Conservation (phyloP, 2,888 invertebrate genomes). For the Drosophila multiciliata region DNA sequence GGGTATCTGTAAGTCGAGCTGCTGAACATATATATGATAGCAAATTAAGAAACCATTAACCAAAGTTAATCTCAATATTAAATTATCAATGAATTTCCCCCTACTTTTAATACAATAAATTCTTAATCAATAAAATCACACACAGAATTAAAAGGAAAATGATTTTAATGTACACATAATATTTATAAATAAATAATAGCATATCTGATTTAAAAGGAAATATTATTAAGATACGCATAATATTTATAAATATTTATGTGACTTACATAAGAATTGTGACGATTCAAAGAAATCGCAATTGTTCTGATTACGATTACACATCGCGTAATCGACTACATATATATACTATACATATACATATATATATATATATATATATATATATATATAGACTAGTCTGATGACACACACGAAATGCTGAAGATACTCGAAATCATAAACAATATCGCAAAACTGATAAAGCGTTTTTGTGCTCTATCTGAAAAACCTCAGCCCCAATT, state of each 20-base stretch:
- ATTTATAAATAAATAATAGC: neutral
- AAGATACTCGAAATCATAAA: conserved; percentile 56
- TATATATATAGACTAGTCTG: conserved; percentile 6
- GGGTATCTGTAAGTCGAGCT: neutral
- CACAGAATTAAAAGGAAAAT: neutral
- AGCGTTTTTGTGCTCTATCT: conserved; percentile 31
- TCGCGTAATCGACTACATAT: conserved; percentile 16
- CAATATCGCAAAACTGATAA: conserved; percentile 77
- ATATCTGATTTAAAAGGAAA: neutral
- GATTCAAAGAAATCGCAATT: conserved; percentile 39
- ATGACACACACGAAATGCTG: conserved; percentile 46
- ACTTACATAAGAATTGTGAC: neutral
- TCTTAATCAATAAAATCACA: neutral
- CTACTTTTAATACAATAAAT: neutral
- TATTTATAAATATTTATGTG: neutral
- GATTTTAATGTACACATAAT: no score
- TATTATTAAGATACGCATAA: neutral
- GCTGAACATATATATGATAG: neutral
- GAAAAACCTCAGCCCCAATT: conserved; percentile 52
- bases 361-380: neutral
- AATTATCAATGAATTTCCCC: neutral
- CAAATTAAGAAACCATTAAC: neutral
- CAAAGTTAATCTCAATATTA: neutral
- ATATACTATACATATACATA: no score
- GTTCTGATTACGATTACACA: conserved; percentile 47